Percentiles rank a stretch among this genome's conserved stretches.
phyloP scores from a whole-genome alignment of 2,113 vertebrate species.

The Telmatochromis brichardi region DNA sequence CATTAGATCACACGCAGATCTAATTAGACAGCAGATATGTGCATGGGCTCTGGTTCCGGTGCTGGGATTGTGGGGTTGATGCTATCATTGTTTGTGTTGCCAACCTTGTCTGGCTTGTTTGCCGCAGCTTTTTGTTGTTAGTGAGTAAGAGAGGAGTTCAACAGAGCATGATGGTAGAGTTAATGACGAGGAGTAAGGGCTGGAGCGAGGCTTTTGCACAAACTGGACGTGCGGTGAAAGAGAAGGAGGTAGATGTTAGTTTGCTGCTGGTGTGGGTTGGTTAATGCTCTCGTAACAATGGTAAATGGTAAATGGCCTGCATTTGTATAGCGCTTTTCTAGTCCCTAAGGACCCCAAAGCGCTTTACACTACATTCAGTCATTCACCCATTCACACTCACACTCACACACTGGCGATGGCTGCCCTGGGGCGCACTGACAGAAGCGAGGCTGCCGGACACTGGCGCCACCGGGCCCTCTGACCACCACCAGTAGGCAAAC shows the following conservation, averaged over 20 bases:
- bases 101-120: conserved; percentile 2
- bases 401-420: no score
- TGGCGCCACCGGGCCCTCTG: no score
- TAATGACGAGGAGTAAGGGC: background rate
- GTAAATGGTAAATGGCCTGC: no score
- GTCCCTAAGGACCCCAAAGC: no score
- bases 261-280: background rate
- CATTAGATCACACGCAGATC: conserved; percentile 6
- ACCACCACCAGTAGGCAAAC: no score
- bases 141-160: background rate
- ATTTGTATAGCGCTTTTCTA: no score
- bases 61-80: background rate
- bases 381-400: no score
- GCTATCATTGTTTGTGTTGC: conserved; percentile 13
- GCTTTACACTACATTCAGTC: no score
- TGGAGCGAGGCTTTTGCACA: background rate
- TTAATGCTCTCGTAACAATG: background rate
- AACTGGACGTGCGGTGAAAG: background rate
- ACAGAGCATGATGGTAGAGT: background rate
- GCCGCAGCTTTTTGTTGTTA: background rate
- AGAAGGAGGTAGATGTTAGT: background rate
- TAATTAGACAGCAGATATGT: conserved; percentile 12
- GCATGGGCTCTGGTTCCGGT: background rate
- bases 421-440: no score
- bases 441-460: no score